Conservation (phyloP, 2,888 invertebrate species). For the Tetragonula carbonaria region DNA sequence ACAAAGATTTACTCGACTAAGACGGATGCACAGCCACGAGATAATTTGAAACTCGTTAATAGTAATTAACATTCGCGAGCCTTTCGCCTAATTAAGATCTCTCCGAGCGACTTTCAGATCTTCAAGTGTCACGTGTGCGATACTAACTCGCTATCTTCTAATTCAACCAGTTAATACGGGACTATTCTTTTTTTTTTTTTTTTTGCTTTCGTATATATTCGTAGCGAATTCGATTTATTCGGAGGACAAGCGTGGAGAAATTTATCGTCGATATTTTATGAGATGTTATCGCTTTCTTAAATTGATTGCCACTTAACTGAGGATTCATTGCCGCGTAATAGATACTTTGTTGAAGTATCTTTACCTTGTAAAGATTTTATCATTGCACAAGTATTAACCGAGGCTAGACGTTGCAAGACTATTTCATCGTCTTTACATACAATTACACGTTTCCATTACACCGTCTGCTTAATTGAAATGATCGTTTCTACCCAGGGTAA, state of each 20-base stretch:
- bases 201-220: background rate
- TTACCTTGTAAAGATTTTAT: constrained; percentile 38
- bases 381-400: constrained; percentile 29
- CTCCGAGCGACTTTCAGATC: background rate
- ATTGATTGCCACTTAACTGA: constrained; percentile 23
- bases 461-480: constrained; percentile 66
- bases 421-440: constrained; percentile 39
- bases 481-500: constrained; percentile 61
- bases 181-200: background rate
- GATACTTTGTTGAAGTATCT: constrained; percentile 25
- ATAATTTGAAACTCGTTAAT: no score
- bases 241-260: background rate
- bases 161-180: background rate
- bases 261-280: constrained; percentile 31
- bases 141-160: background rate
- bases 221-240: background rate
- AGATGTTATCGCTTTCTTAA: constrained; percentile 35
- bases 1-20: background rate
- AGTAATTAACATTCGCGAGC: background rate
- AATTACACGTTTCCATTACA: constrained; percentile 58
- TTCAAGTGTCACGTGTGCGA: background rate
- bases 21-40: background rate
- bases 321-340: constrained; percentile 34
- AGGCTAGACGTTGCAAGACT: constrained; percentile 29
- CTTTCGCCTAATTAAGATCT: background rate